A percentile compares a stretch with the other conserved stretches of the same genome.
phyloP scores from a whole-genome alignment of 1,140 invertebrate species.

The Metaphire vulgaris region DNA sequence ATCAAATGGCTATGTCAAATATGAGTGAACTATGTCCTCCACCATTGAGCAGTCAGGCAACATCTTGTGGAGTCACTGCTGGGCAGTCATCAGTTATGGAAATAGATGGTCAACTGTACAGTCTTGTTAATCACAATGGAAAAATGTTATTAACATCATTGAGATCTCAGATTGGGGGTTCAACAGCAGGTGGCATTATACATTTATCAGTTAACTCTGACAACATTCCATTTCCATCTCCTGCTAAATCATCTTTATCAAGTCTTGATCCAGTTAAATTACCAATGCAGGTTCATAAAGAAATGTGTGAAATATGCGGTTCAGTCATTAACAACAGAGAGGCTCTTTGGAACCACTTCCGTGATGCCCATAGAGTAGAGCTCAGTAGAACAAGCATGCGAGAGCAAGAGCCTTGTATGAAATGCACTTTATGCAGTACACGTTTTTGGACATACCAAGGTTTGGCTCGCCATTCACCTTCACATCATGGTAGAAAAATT shows the following conservation, averaged over 20 bases:
- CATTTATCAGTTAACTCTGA: neutral
- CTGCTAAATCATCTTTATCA: neutral
- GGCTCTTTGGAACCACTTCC: neutral
- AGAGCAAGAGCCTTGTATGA: slow-evolving; percentile 34
- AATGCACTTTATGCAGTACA: slow-evolving; percentile 43
- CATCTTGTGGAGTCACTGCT: neutral
- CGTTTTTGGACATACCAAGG: slow-evolving; percentile 51
- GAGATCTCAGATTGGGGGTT: neutral
- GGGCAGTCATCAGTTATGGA: neutral
- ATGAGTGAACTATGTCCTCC: neutral
- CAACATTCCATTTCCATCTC: neutral
- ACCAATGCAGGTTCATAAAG: neutral
- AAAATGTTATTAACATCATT: neutral
- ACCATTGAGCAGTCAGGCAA: neutral
- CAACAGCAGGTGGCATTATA: neutral
- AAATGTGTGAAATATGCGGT: neutral
- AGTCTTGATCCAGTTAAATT: neutral
- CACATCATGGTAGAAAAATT: neutral
- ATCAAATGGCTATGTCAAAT: neutral
- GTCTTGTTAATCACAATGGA: neutral
- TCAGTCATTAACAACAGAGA: neutral
- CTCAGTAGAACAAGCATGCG: neutral
- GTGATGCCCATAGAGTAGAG: neutral
- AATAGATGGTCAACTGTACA: neutral
- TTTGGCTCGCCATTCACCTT: slow-evolving; percentile 30